These are phyloP conservation scores for Cremastinae sp. DNA, from an alignment of 2,888 invertebrate species.

Conservation along the genomic window DNA sequence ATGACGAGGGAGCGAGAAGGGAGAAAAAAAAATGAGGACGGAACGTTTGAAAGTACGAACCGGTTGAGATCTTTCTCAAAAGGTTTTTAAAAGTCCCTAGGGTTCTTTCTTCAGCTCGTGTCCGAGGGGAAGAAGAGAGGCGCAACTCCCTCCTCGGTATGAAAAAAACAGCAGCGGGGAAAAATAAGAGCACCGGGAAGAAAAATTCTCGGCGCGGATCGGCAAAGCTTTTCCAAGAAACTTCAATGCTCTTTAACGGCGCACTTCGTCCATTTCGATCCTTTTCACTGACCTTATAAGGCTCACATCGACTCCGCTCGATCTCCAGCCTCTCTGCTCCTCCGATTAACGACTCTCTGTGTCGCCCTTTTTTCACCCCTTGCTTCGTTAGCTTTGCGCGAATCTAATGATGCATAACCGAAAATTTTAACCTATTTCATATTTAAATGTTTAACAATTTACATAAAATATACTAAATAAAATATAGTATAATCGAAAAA, in stretches of 20 bases:
- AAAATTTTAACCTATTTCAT: no score
- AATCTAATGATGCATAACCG: no score
- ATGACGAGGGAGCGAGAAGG: slow-evolving; percentile 42
- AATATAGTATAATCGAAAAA: no score
- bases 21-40: no score
- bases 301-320: slow-evolving; percentile 51
- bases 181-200: slow-evolving; percentile 40
- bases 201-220: no score
- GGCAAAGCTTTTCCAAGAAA: slow-evolving; percentile 65
- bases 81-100: slow-evolving; percentile 53
- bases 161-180: slow-evolving; percentile 52
- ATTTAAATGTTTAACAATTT: no score
- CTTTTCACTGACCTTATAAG: slow-evolving; percentile 61
- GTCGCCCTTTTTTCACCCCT: background rate
- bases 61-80: slow-evolving; percentile 55
- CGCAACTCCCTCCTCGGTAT: slow-evolving; percentile 48
- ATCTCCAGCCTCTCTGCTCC: slow-evolving; percentile 17
- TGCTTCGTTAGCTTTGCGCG: no score
- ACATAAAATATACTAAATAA: no score
- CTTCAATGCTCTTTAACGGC: slow-evolving; percentile 30
- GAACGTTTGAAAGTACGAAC: slow-evolving; percentile 54
- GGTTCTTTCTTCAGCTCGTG: slow-evolving; percentile 45
- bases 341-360: slow-evolving; percentile 23
- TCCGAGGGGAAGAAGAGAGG: slow-evolving; percentile 39
- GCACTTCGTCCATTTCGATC: slow-evolving; percentile 46